A percentile compares a stretch with the other conserved stretches of the same genome.
These are phyloP conservation scores for Helicolenus hilgendorfi DNA, from an alignment of 2,797 vertebrate species.

Conservation along the genomic window DNA sequence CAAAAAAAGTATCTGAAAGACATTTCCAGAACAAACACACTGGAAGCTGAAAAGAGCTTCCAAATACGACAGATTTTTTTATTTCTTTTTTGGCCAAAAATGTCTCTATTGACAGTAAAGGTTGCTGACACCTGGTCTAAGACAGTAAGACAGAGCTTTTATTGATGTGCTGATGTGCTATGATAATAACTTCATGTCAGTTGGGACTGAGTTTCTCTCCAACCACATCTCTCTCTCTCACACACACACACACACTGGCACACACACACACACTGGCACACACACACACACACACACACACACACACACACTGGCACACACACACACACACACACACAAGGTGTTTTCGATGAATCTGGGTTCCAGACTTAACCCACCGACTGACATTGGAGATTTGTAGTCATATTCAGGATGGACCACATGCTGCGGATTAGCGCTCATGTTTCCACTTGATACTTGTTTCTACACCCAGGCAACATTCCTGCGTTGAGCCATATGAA, in stretches of 20 bases:
- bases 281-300: neutral
- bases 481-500: slow-evolving; percentile 41
- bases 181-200: neutral
- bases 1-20: no score
- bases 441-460: slow-evolving; percentile 41
- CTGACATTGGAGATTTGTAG: neutral
- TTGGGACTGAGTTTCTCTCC: neutral
- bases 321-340: neutral
- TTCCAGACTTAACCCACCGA: neutral
- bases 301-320: neutral
- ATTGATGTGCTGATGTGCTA: neutral
- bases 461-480: slow-evolving; percentile 43
- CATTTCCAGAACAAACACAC: no score
- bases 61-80: no score
- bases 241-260: no score
- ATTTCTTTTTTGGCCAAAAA: no score
- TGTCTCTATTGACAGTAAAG: no score
- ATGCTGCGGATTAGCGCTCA: slow-evolving; percentile 24
- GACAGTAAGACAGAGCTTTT: no score
- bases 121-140: no score
- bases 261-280: no score
- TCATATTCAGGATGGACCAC: neutral
- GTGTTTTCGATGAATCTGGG: neutral
- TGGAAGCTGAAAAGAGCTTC: no score
- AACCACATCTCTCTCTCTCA: neutral